Evolutionary conservation across 1,140 invertebrate species (phyloP).

Genomic region (Gonatopus flavifemur): DNA sequence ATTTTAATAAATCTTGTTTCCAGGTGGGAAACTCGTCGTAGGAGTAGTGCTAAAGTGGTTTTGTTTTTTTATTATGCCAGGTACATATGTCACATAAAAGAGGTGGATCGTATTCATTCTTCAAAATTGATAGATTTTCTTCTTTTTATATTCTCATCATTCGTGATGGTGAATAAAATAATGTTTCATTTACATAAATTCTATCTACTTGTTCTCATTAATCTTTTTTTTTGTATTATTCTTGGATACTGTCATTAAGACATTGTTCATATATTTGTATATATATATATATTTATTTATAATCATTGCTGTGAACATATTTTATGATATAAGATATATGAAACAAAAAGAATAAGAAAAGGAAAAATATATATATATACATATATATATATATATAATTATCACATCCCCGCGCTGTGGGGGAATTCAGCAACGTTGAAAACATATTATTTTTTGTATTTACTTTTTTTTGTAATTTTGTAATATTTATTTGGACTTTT

Average conservation of each 20-base stretch:
- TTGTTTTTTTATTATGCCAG: not conserved
- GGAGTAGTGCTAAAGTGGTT: not conserved
- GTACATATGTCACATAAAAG: not conserved
- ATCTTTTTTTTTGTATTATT: not conserved
- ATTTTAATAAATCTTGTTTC: too few species aligned
- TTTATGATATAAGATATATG: not conserved
- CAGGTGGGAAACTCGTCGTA: too few species aligned
- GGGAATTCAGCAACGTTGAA: not conserved
- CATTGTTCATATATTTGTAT: not conserved
- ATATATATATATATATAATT: slow-evolving; percentile 3
- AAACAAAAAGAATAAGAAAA: not conserved
- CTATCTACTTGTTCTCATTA: not conserved
- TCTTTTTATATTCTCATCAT: not conserved
- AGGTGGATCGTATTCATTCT: too few species aligned
- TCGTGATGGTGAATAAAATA: not conserved
- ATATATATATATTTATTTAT: not conserved
- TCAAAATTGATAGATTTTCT: not conserved
- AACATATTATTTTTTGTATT: not conserved
- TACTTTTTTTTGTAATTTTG: not conserved
- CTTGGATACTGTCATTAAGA: not conserved
- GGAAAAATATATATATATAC: not conserved
- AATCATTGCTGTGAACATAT: not conserved
- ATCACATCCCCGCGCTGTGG: slow-evolving; percentile 13
- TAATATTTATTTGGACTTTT: not conserved
- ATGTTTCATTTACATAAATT: not conserved